Evolutionary conservation across 2,797 vertebrate genomes (phyloP).

Genomic region (Fringilla coelebs): DNA sequence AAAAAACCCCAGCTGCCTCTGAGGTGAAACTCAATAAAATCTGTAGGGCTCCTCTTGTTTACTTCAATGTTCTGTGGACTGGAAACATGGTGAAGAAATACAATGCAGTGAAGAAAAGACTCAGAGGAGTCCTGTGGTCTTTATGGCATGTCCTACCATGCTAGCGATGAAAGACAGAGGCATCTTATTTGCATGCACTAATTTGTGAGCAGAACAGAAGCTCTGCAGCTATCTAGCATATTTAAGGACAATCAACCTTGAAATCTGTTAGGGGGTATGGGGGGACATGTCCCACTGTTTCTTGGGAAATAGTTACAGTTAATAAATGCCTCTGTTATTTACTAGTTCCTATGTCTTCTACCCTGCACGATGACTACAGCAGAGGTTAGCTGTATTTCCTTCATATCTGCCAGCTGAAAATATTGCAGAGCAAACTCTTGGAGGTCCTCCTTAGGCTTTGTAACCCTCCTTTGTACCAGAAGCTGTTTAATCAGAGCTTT

Average conservation of each 20-base stretch:
- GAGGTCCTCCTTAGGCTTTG: background rate
- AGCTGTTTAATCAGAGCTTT: background rate
- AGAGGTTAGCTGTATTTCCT: background rate
- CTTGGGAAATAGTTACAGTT: background rate
- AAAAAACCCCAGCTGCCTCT: background rate
- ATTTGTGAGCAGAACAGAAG: background rate
- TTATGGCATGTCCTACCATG: background rate
- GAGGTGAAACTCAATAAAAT: background rate
- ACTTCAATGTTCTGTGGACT: background rate
- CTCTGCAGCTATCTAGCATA: background rate
- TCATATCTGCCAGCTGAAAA: background rate
- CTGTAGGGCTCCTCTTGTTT: background rate
- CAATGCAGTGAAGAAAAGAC: background rate
- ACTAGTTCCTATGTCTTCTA: background rate
- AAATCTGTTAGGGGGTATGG: background rate
- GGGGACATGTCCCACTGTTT: background rate
- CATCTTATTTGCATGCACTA: background rate
- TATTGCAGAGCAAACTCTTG: background rate
- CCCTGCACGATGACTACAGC: background rate
- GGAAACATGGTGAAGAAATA: background rate
- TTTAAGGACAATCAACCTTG: background rate
- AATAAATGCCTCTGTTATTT: background rate
- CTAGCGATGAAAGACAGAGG: background rate
- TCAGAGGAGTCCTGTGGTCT: background rate
- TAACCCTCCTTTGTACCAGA: background rate